Evolutionary conservation across 2,888 invertebrate genomes (phyloP).

Genomic region (Drosophila neotestacea): DNA sequence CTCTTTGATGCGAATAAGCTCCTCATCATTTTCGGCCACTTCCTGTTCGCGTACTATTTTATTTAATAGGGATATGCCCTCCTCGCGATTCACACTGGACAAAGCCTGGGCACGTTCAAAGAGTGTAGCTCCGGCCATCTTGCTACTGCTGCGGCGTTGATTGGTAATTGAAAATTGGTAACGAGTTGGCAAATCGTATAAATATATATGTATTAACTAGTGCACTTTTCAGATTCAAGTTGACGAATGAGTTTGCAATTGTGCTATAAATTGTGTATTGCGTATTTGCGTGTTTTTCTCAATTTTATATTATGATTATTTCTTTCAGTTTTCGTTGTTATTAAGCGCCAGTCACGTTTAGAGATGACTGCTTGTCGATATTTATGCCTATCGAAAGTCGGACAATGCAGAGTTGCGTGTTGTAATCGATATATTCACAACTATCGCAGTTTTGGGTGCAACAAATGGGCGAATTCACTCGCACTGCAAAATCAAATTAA

Average conservation of each 20-base stretch:
- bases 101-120: slow-evolving; percentile 93
- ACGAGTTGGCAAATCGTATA: slow-evolving; percentile 27
- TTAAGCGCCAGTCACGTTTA: slow-evolving; percentile 83
- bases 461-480: not conserved
- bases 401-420: slow-evolving; percentile 11
- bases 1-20: slow-evolving; percentile 95
- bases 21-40: slow-evolving; percentile 93
- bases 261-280: slow-evolving; percentile 39
- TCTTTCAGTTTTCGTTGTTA: slow-evolving; percentile 71
- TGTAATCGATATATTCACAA: not conserved
- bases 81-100: slow-evolving; percentile 90
- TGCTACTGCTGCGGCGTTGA: slow-evolving; percentile 66
- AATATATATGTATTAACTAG: slow-evolving; percentile 30
- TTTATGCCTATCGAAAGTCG: slow-evolving; percentile 27
- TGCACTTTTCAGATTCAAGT: slow-evolving; percentile 36
- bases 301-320: slow-evolving; percentile 58
- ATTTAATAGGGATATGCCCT: slow-evolving; percentile 90
- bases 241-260: slow-evolving; percentile 36
- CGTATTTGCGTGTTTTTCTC: slow-evolving; percentile 62
- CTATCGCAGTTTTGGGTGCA: slow-evolving; percentile 1
- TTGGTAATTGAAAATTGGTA: slow-evolving; percentile 36
- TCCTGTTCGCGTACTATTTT: slow-evolving; percentile 92
- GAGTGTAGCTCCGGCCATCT: slow-evolving; percentile 96
- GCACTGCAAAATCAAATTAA: not conserved
- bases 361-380: slow-evolving; percentile 35